Percentiles rank a stretch among this genome's conserved stretches.
phyloP scores from a whole-genome alignment of 92 coral and sea anemone genomes.

The Porites cylindrica region DNA sequence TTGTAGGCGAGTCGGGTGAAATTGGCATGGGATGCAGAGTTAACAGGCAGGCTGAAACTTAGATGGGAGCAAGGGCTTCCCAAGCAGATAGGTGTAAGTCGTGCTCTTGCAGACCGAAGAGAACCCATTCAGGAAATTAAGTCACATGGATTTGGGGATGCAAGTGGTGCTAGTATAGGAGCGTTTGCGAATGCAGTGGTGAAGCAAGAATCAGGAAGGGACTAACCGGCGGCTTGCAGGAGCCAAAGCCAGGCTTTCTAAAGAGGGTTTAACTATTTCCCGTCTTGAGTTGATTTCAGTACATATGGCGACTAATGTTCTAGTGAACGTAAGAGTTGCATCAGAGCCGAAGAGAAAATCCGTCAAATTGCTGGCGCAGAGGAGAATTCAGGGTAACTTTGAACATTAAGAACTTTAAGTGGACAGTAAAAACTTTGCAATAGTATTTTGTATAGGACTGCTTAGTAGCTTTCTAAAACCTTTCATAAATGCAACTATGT shows the following conservation, averaged over 20 bases:
- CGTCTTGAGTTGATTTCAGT: slow-evolving; percentile 52
- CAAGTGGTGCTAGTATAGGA: slow-evolving; percentile 11
- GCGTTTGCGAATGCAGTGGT: slow-evolving; percentile 6
- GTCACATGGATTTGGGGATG: slow-evolving; percentile 55
- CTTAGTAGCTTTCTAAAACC: neutral
- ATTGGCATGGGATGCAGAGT: slow-evolving; percentile 33
- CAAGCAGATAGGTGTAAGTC: neutral
- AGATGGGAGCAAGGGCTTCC: slow-evolving; percentile 5
- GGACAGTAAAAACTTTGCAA: slow-evolving; percentile 7
- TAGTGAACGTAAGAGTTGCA: slow-evolving; percentile 38
- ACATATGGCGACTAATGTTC: slow-evolving; percentile 31
- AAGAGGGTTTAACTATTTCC: slow-evolving; percentile 54
- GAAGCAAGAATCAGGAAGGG: neutral
- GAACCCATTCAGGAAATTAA: slow-evolving; percentile 35
- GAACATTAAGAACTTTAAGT: too few species aligned
- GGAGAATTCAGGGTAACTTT: slow-evolving; percentile 4
- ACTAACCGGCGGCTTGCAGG: slow-evolving; percentile 35
- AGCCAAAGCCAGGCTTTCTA: slow-evolving; percentile 27
- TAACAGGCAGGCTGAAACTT: slow-evolving; percentile 12
- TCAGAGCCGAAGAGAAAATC: slow-evolving; percentile 9
- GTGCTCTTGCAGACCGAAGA: slow-evolving; percentile 27
- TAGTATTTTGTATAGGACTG: neutral
- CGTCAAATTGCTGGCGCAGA: slow-evolving; percentile 16
- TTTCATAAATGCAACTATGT: neutral
- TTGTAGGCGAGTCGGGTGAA: slow-evolving; percentile 9